These are phyloP conservation scores for Dione vanillae DNA, from an alignment of 2,888 invertebrate species.

Conservation along the genomic window DNA sequence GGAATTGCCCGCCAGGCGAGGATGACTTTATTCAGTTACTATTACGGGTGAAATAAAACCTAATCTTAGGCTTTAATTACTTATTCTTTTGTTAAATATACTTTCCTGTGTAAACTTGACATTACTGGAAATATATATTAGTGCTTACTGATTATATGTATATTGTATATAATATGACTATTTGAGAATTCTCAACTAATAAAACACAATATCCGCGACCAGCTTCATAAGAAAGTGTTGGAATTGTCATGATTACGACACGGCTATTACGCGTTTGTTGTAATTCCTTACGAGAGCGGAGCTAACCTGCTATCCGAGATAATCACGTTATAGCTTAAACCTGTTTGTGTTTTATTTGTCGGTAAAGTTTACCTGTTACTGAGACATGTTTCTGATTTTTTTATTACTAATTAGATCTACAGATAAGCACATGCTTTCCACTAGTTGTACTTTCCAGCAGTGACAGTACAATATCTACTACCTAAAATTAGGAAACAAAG, in stretches of 20 bases:
- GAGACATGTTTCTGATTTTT: slow-evolving; percentile 41
- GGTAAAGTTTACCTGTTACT: slow-evolving; percentile 45
- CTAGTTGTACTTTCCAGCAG: slow-evolving; percentile 18
- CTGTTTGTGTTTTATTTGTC: slow-evolving; percentile 50
- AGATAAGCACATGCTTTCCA: slow-evolving; percentile 34
- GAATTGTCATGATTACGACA: slow-evolving; percentile 71
- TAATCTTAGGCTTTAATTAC: background rate
- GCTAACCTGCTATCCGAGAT: slow-evolving; percentile 62
- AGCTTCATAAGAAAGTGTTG: slow-evolving; percentile 55
- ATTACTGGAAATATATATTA: background rate
- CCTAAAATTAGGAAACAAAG: background rate
- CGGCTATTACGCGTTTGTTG: slow-evolving; percentile 73
- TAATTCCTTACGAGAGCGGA: slow-evolving; percentile 74
- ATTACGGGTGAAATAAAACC: background rate
- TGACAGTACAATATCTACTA: background rate
- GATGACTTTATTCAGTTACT: background rate
- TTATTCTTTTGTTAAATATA: background rate
- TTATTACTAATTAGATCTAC: slow-evolving; percentile 32
- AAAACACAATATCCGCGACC: slow-evolving; percentile 47
- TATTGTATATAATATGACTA: background rate
- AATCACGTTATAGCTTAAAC: slow-evolving; percentile 54
- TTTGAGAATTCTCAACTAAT: slow-evolving; percentile 44
- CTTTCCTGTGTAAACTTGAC: background rate
- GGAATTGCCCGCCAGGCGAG: too few relatives aligned
- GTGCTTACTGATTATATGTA: background rate